Conservation (phyloP, 1,140 invertebrate species). For the Prorops nasuta region DNA sequence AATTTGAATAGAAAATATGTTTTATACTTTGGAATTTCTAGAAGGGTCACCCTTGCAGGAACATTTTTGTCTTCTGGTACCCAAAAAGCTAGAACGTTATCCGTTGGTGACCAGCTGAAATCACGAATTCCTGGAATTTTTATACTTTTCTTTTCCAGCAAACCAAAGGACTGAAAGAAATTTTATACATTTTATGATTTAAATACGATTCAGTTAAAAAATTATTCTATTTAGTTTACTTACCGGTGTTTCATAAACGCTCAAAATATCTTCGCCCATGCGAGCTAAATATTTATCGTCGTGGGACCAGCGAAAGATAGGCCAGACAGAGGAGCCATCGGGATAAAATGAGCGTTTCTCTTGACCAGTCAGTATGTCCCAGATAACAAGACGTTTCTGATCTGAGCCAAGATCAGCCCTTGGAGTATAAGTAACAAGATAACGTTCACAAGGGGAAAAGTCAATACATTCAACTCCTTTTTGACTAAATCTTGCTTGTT, state of each 20-base stretch:
- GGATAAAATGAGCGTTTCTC: slow-evolving; percentile 90
- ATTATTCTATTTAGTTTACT: slow-evolving; percentile 21
- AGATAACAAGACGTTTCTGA: slow-evolving; percentile 80
- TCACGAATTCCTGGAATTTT: slow-evolving; percentile 90
- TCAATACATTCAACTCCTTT: slow-evolving; percentile 91
- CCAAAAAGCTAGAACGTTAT: slow-evolving; percentile 97
- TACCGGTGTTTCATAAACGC: slow-evolving; percentile 93
- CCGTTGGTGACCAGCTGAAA: slow-evolving; percentile 97
- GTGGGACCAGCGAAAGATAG: slow-evolving; percentile 95
- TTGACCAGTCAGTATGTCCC: slow-evolving; percentile 91
- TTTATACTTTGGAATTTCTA: slow-evolving; percentile 75
- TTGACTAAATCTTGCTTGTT: slow-evolving; percentile 90
- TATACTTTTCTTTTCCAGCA: slow-evolving; percentile 93
- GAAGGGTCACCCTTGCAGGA: slow-evolving; percentile 78
- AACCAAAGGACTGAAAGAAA: slow-evolving; percentile 73
- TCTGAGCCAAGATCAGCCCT: slow-evolving; percentile 65
- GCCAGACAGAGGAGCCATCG: slow-evolving; percentile 82
- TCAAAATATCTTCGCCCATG: slow-evolving; percentile 80
- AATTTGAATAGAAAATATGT: not conserved
- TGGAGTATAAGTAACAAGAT: slow-evolving; percentile 89
- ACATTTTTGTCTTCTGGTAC: slow-evolving; percentile 96
- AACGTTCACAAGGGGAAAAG: slow-evolving; percentile 97
- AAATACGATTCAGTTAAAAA: not conserved
- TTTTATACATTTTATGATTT: not conserved
- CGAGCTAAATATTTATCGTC: slow-evolving; percentile 96